These are phyloP conservation scores for Epinephelus malabaricus DNA, from an alignment of 2,797 vertebrate genomes.

Conservation along the genomic window DNA sequence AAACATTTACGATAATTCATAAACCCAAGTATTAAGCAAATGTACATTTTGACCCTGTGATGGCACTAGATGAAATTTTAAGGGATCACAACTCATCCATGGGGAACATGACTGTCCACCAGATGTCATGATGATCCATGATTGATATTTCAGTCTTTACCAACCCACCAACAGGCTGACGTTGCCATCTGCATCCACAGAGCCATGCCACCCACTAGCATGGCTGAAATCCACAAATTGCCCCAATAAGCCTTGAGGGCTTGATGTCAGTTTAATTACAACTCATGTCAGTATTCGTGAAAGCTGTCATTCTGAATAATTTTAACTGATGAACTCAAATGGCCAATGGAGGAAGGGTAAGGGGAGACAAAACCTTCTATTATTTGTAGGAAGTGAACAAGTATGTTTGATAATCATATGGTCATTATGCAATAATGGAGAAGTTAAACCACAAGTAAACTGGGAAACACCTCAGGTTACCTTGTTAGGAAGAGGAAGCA, in stretches of 20 bases:
- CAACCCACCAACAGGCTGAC: not conserved
- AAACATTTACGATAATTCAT: no score
- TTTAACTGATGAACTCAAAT: no score
- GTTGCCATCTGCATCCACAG: not conserved
- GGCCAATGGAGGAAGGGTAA: no score
- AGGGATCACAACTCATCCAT: no score
- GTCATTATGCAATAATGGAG: not conserved
- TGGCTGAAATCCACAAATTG: not conserved
- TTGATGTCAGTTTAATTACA: not conserved
- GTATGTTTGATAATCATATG: not conserved
- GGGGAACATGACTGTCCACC: not conserved
- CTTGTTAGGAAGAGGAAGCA: constrained; percentile 25
- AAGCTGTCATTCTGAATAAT: not conserved
- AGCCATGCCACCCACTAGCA: not conserved
- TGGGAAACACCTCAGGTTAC: constrained; percentile 12
- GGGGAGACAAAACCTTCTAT: not conserved
- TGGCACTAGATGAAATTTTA: no score
- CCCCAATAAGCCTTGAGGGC: not conserved
- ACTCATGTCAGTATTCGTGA: not conserved
- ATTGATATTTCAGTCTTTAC: not conserved
- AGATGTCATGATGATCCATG: not conserved
- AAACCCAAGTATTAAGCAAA: no score
- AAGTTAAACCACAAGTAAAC: constrained; percentile 23
- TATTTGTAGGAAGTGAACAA: not conserved
- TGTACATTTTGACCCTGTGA: no score